Conservation (phyloP, 2,797 vertebrate species). For the Todus mexicanus region DNA sequence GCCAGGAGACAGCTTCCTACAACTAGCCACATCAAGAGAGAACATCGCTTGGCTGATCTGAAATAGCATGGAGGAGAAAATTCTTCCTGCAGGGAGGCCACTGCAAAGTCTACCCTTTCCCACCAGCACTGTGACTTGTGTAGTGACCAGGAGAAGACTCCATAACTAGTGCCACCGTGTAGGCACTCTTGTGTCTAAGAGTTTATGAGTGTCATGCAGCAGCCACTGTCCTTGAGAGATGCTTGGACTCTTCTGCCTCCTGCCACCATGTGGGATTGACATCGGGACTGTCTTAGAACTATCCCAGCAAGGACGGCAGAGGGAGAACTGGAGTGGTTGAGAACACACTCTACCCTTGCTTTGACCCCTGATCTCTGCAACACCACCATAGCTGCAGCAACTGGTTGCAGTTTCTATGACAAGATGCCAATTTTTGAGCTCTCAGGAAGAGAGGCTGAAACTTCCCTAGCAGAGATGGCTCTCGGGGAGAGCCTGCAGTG, state of each 20-base stretch:
- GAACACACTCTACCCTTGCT: background rate
- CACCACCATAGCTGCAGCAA: background rate
- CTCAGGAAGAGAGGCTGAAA: background rate
- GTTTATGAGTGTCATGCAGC: background rate
- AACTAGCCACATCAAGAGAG: background rate
- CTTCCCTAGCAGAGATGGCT: background rate
- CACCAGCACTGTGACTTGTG: background rate
- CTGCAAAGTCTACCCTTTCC: background rate
- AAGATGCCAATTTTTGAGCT: background rate
- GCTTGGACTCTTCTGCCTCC: background rate
- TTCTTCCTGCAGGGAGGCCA: background rate
- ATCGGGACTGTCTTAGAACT: background rate
- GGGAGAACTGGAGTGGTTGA: background rate
- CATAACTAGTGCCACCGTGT: background rate
- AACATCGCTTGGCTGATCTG: background rate
- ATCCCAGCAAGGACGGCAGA: fast-evolving
- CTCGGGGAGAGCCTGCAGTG: background rate
- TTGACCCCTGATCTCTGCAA: background rate
- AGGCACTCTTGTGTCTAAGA: background rate
- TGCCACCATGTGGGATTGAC: background rate
- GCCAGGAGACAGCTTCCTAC: background rate
- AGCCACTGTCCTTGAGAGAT: background rate
- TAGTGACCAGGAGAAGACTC: background rate
- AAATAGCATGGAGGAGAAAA: background rate
- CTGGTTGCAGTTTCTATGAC: background rate